A percentile compares a stretch with the other conserved stretches of the same genome.
These are phyloP conservation scores for Heterotilapia buettikoferi DNA, from an alignment of 2,113 vertebrate species.

Conservation along the genomic window DNA sequence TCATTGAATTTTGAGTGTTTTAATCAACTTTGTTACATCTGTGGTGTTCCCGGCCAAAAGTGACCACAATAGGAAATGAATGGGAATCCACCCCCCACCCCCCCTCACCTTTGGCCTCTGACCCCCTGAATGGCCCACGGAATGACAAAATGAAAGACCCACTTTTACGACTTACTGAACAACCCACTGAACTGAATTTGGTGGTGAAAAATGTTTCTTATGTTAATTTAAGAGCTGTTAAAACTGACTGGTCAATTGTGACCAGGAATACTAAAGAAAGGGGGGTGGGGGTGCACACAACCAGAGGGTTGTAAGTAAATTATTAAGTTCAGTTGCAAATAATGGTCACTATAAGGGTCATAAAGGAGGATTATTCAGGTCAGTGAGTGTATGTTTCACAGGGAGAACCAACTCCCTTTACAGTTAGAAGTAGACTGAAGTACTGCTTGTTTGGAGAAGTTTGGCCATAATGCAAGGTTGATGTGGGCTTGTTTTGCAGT, in stretches of 20 bases:
- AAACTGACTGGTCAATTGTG: neutral
- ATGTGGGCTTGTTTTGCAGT: neutral
- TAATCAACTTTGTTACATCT: neutral
- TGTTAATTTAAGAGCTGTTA: neutral
- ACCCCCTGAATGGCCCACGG: neutral
- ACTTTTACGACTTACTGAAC: neutral
- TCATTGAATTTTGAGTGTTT: neutral
- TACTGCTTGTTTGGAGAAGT: neutral
- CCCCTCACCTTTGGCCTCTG: neutral
- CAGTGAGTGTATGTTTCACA: neutral
- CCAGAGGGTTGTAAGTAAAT: neutral
- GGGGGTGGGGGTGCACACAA: neutral
- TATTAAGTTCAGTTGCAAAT: neutral
- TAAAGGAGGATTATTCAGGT: neutral
- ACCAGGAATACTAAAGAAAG: neutral
- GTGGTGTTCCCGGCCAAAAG: neutral
- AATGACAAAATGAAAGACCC: neutral
- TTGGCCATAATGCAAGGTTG: neutral
- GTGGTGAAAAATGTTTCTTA: neutral
- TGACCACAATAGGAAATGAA: neutral
- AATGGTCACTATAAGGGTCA: neutral
- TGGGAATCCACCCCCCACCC: neutral
- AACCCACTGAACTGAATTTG: neutral
- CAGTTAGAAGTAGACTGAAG: neutral
- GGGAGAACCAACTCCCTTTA: neutral